Evolutionary conservation across 37 sponge, comb jelly and placozoan genomes (phyloP).

Genomic region (Cliona cf. orientalis): DNA sequence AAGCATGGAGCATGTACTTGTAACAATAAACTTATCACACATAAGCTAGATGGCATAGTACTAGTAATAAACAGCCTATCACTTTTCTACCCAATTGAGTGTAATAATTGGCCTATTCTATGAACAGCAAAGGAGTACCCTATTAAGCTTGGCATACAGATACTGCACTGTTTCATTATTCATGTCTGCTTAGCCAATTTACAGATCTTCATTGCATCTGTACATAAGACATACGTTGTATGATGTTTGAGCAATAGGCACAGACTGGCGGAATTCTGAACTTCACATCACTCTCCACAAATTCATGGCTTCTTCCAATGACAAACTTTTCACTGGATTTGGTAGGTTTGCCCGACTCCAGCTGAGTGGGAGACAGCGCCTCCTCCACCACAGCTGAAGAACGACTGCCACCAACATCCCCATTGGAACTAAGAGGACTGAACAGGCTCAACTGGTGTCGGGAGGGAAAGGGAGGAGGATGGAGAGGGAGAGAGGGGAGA

Average conservation of each 20-base stretch:
- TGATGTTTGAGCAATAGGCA: slow-evolving; percentile 60
- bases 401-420: background rate
- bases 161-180: too few relatives aligned
- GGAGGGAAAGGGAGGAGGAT: background rate
- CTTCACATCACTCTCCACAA: slow-evolving; percentile 46
- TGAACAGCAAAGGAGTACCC: too few relatives aligned
- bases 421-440: background rate
- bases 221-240: slow-evolving; percentile 52
- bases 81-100: background rate
- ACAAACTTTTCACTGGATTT: slow-evolving; percentile 38
- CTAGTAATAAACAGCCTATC: background rate
- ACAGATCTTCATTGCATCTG: background rate
- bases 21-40: background rate
- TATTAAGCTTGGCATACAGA: too few relatives aligned
- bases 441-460: slow-evolving; percentile 34
- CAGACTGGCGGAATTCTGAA: slow-evolving; percentile 51
- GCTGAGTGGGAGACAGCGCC: slow-evolving; percentile 2
- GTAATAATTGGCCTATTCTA: background rate
- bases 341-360: background rate
- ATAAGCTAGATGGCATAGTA: background rate
- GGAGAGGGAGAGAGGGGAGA: background rate
- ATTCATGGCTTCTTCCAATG: slow-evolving; percentile 63
- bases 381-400: slow-evolving; percentile 7
- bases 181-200: background rate
- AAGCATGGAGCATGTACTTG: background rate